A percentile compares a stretch with the other conserved stretches of the same genome.
These are phyloP conservation scores for Odontocerum albicorne DNA, from an alignment of 2,888 invertebrate genomes.

Conservation along the genomic window DNA sequence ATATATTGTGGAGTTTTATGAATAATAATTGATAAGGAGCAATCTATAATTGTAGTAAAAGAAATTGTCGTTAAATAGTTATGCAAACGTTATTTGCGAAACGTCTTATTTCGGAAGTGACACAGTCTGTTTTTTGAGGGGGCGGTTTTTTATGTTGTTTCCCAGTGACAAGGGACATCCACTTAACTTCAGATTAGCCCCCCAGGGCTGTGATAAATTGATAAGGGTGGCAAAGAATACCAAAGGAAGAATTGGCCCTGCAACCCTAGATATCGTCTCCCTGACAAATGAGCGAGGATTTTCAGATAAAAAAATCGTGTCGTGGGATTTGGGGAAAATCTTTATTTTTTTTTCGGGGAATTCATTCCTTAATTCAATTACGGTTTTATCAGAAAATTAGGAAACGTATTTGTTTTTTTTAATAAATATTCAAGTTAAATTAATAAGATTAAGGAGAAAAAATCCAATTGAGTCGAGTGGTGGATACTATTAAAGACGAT, in stretches of 20 bases:
- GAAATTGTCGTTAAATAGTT: no score
- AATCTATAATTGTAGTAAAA: no score
- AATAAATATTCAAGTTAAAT: no score
- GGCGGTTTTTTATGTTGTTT: slow-evolving; percentile 31
- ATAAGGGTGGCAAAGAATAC: slow-evolving; percentile 30
- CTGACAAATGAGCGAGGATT: slow-evolving; percentile 33
- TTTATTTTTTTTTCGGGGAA: slow-evolving; percentile 1
- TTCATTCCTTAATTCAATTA: slow-evolving; percentile 9
- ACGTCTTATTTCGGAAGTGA: neutral
- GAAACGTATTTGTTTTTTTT: no score
- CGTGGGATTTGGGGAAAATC: slow-evolving; percentile 8
- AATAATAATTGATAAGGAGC: no score
- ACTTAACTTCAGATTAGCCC: slow-evolving; percentile 37
- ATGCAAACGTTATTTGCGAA: no score
- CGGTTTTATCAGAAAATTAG: neutral
- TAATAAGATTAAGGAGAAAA: no score
- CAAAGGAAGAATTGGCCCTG: slow-evolving; percentile 18
- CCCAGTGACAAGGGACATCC: slow-evolving; percentile 36
- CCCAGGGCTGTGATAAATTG: slow-evolving; percentile 35
- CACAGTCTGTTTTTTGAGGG: slow-evolving; percentile 16
- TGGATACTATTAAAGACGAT: no score
- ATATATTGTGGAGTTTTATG: no score
- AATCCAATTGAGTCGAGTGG: no score
- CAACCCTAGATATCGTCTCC: slow-evolving; percentile 7
- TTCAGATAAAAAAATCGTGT: slow-evolving; percentile 22